Base-by-base conservation (phyloP, 2,797 vertebrate genomes). In the Spinus pinus region DNA sequence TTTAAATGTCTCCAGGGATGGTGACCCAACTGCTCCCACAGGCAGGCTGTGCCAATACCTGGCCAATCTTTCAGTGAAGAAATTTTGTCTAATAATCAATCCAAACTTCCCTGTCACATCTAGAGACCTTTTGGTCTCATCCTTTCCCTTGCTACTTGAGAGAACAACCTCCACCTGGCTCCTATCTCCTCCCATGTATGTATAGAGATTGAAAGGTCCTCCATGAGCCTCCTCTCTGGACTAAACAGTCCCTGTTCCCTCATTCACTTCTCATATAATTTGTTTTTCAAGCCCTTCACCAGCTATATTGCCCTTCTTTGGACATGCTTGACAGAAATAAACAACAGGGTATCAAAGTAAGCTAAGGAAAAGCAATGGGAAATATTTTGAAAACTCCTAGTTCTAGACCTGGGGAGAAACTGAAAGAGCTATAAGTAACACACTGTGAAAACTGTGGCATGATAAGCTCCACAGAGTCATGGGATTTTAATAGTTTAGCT, bases 151-250 rank as follows among this genome's bases (percentile, higher is more conserved):
- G 9, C 10, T 44, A 25, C n/a, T 57, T 44, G 42, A 35, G 31
- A 41, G 14, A 42, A 6, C 7, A n/a, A 12, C 10, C 3, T 71
- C 22, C 23, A 37, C 19, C 15, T 64, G 31, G 13, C 16, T 44
- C 6, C 23, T n/a, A 20, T 12, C 10, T 57, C 15, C 10, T 72
- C 50, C 17, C 23, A 24, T 4, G 7, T 37, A 27, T 41, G 35
- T n/a, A 14, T 18, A 21, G 31, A 56, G 31, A n/a, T 12, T n/a
- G 31, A 56, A 42, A 44, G 10, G 14, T 28, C 4, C 4, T 7
- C 10, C 0, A 0, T 41, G 14, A 62, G 8, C 31, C 14, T 64
- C 3, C 1, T 28, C 35, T 49, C 60, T 44, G 49, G 14, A 27
- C 22, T 22, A 14, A 56, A 35, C 21, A 31, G 31, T 25, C 21